These are phyloP conservation scores for Pseudorasbora parva DNA, from an alignment of 2,113 vertebrate species.

Conservation along the genomic window DNA sequence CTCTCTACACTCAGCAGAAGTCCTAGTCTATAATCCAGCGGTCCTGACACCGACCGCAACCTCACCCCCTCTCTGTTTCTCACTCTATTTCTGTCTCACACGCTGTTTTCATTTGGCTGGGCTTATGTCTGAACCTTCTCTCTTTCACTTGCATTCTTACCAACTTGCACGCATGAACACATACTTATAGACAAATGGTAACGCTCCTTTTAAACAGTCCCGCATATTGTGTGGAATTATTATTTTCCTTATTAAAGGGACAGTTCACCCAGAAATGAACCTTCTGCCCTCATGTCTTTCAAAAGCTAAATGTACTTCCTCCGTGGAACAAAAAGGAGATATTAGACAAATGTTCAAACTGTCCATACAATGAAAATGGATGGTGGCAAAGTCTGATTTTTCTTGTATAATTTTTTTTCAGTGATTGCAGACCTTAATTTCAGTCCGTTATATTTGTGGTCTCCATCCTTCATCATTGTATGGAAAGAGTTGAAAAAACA, in stretches of 20 bases:
- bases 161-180: conserved; percentile 1
- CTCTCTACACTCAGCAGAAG: conserved; percentile 24
- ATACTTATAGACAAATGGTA: conserved; percentile 4
- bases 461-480: not conserved
- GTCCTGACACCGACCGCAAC: conserved; percentile 10
- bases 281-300: not conserved
- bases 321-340: not conserved
- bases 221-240: conserved; percentile 31
- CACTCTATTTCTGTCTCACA: conserved; percentile 2
- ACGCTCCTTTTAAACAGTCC: conserved; percentile 3
- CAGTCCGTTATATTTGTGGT: not conserved
- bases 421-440: not conserved
- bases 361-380: not conserved
- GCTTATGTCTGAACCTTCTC: conserved; percentile 30
- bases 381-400: no score
- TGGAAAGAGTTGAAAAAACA: not conserved
- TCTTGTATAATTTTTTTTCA: not conserved
- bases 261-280: not conserved
- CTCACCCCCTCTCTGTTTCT: conserved; percentile 20
- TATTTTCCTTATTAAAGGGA: not conserved
- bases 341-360: not conserved
- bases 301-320: not conserved
- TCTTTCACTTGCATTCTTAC: conserved; percentile 22
- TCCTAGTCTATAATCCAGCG: conserved; percentile 30
- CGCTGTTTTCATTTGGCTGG: conserved; percentile 36